phyloP scores from a whole-genome alignment of 2,113 vertebrate species.

The Thamnaconus septentrionalis region DNA sequence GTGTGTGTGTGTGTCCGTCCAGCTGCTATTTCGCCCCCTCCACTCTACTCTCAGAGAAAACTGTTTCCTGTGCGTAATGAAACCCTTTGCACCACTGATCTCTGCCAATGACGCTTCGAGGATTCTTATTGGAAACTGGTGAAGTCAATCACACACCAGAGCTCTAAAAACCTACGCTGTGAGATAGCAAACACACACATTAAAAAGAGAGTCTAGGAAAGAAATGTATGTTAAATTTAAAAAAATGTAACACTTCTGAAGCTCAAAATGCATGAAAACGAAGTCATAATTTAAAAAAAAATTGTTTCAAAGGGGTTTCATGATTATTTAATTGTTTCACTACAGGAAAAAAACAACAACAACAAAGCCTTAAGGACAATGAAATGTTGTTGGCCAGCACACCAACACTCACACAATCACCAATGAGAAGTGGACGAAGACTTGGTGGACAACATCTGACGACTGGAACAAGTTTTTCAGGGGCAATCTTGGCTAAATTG shows the following conservation, averaged over 20 bases:
- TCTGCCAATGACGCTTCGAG: slow-evolving; percentile 54
- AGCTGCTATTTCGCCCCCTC: slow-evolving; percentile 3
- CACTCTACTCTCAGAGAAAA: slow-evolving; percentile 23
- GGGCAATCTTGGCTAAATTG: too few species aligned
- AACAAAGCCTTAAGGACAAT: too few species aligned
- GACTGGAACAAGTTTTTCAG: too few species aligned
- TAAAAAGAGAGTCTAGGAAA: slow-evolving; percentile 34
- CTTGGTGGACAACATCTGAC: too few species aligned
- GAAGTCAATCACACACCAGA: slow-evolving; percentile 57
- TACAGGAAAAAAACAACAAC: too few species aligned
- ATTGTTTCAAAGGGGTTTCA: too few species aligned
- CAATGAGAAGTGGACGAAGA: too few species aligned
- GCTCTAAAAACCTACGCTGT: slow-evolving; percentile 59
- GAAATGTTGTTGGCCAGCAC: too few species aligned
- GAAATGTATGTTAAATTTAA: slow-evolving; percentile 44
- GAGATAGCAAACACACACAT: slow-evolving; percentile 39
- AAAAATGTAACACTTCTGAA: too few species aligned
- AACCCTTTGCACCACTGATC: slow-evolving; percentile 61
- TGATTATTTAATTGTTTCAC: too few species aligned
- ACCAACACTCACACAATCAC: too few species aligned
- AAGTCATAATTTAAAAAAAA: too few species aligned
- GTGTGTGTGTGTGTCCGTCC: slow-evolving; percentile 7
- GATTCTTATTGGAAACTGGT: slow-evolving; percentile 53
- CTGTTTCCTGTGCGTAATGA: slow-evolving; percentile 54
- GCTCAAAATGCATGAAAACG: neutral